phyloP scores from a whole-genome alignment of 2,113 vertebrate species.

The Deroptyus accipitrinus region DNA sequence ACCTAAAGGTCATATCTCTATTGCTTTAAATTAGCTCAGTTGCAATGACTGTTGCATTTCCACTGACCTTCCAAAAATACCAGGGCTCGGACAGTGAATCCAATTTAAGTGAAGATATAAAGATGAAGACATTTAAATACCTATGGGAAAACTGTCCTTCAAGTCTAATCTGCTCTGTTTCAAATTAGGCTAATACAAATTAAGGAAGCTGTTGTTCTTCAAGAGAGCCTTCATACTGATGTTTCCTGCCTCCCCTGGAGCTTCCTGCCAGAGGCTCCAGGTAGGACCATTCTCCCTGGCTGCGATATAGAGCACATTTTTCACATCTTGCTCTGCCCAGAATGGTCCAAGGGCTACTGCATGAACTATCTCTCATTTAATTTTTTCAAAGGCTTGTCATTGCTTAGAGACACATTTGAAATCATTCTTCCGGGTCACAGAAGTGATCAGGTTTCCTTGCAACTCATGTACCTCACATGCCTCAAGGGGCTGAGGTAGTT shows the following conservation, averaged over 20 bases:
- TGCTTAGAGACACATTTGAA: not conserved
- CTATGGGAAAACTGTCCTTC: not conserved
- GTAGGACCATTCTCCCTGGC: not conserved
- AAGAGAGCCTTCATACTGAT: not conserved
- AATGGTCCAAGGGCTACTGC: not conserved
- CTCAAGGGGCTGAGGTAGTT: not conserved
- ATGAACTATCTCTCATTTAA: not conserved
- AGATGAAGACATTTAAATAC: not conserved
- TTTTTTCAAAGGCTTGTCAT: not conserved
- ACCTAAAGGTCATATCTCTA: not conserved
- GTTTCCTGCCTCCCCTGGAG: not conserved
- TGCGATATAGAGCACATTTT: not conserved
- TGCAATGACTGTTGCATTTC: not conserved
- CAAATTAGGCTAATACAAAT: not conserved
- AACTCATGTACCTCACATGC: not conserved
- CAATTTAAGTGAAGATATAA: not conserved
- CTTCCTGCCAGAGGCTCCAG: not conserved
- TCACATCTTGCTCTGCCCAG: not conserved
- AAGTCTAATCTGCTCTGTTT: not conserved
- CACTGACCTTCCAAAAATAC: not conserved
- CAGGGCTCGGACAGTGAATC: not conserved
- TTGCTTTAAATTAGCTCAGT: not conserved
- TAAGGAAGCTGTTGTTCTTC: not conserved
- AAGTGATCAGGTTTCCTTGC: not conserved
- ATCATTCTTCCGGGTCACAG: not conserved